phyloP scores from a whole-genome alignment of 2,888 invertebrate species.

The Hirtodrosophila confusa region DNA sequence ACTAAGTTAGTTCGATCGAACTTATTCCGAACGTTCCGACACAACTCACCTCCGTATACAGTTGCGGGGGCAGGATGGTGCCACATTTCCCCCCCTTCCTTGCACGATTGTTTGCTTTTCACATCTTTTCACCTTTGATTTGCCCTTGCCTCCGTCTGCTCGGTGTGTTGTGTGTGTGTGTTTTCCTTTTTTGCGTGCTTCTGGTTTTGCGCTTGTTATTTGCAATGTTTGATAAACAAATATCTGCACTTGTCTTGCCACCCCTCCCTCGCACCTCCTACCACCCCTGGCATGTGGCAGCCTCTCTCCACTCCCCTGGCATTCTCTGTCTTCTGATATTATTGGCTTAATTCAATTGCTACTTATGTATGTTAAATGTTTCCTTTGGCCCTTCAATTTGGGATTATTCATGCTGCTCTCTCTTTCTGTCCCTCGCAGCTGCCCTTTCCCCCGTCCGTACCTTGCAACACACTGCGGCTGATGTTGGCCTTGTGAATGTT shows the following conservation, averaged over 20 bases:
- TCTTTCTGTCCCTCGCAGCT: conserved; percentile 30
- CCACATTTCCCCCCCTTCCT: conserved; percentile 9
- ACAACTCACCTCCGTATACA: too few species aligned
- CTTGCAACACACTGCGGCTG: not conserved
- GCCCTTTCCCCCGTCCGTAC: not conserved
- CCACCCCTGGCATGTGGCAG: not conserved
- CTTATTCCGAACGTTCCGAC: too few species aligned
- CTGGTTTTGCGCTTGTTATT: conserved; percentile 33
- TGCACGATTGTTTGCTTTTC: conserved; percentile 58
- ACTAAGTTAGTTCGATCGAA: too few species aligned
- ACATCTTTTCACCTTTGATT: conserved; percentile 72
- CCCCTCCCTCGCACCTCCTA: not conserved
- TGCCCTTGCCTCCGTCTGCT: conserved; percentile 28
- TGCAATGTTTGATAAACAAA: conserved; percentile 67
- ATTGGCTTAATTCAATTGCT: conserved; percentile 72
- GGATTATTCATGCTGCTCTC: conserved; percentile 27
- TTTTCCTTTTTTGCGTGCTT: conserved; percentile 14
- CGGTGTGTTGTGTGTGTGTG: conserved; percentile 1
- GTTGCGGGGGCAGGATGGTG: not conserved
- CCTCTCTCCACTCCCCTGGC: not conserved
- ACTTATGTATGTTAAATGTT: conserved; percentile 63
- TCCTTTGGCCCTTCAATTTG: conserved; percentile 29
- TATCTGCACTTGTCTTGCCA: conserved; percentile 51
- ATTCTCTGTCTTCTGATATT: conserved; percentile 39
- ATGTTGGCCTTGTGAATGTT: conserved; percentile 48